Evolutionary conservation across 2,113 vertebrate genomes (phyloP).

Genomic region (Gila orcuttii): DNA sequence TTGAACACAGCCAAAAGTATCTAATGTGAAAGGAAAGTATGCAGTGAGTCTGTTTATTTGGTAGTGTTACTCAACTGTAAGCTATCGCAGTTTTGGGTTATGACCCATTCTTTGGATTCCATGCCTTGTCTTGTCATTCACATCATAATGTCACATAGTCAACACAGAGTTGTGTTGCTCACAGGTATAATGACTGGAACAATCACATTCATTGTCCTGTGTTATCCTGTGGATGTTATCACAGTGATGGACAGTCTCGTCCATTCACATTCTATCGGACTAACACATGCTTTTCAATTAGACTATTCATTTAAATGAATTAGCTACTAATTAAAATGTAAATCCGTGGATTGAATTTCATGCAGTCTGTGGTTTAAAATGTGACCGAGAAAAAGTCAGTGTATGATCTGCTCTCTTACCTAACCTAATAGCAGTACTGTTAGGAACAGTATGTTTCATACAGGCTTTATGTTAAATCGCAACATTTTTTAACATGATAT

Average conservation of each 20-base stretch:
- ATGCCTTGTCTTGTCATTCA: background rate
- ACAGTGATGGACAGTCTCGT: background rate
- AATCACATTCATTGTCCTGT: constrained; percentile 35
- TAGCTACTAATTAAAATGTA: background rate
- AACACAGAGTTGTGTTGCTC: background rate
- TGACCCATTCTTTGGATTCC: constrained; percentile 18
- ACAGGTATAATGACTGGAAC: background rate
- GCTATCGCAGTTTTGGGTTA: background rate
- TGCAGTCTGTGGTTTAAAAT: background rate
- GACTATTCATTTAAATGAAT: background rate
- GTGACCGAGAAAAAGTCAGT: background rate
- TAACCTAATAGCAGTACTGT: background rate
- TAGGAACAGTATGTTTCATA: background rate
- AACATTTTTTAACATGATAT: background rate
- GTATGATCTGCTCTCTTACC: background rate
- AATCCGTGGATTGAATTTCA: background rate
- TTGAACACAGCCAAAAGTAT: background rate
- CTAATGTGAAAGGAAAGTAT: background rate
- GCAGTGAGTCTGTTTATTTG: constrained; percentile 19
- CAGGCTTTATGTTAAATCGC: background rate
- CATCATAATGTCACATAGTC: background rate
- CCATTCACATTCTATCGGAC: constrained; percentile 5
- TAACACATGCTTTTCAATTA: background rate
- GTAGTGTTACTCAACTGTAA: constrained; percentile 1
- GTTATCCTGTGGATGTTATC: constrained; percentile 45